Percentiles rank a stretch among this genome's conserved stretches.
phyloP scores from a whole-genome alignment of 2,797 vertebrate genomes.

The Phrynocephalus guinanensis region DNA sequence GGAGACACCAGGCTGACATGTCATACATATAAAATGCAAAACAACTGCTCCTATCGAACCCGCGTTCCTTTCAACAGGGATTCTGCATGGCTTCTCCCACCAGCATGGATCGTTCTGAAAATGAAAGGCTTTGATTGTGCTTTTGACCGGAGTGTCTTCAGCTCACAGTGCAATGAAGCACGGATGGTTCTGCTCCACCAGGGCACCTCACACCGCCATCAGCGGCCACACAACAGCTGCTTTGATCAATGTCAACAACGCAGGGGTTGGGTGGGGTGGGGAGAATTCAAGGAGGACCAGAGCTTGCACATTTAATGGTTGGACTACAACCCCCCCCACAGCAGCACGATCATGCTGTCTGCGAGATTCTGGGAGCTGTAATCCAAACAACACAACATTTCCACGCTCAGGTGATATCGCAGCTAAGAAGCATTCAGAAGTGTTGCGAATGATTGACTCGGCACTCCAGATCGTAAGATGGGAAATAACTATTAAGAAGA shows the following conservation, averaged over 20 bases:
- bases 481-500: background rate
- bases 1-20: background rate
- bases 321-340: too few relatives aligned
- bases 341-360: too few relatives aligned
- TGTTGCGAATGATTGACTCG: background rate
- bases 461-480: background rate
- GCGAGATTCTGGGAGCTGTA: too few relatives aligned
- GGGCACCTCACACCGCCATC: background rate
- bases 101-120: background rate
- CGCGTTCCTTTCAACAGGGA: background rate
- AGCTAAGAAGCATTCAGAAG: conserved; percentile 5
- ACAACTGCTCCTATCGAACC: background rate
- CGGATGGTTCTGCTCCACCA: background rate
- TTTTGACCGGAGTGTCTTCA: background rate
- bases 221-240: background rate
- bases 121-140: background rate
- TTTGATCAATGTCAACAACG: background rate
- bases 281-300: background rate
- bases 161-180: background rate
- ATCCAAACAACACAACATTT: too few relatives aligned
- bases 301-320: too few relatives aligned
- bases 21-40: background rate
- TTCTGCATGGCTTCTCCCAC: background rate
- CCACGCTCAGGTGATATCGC: too few relatives aligned
- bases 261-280: too few relatives aligned